phyloP scores from a whole-genome alignment of 2,797 vertebrate species.

The Bovichtus variegatus region DNA sequence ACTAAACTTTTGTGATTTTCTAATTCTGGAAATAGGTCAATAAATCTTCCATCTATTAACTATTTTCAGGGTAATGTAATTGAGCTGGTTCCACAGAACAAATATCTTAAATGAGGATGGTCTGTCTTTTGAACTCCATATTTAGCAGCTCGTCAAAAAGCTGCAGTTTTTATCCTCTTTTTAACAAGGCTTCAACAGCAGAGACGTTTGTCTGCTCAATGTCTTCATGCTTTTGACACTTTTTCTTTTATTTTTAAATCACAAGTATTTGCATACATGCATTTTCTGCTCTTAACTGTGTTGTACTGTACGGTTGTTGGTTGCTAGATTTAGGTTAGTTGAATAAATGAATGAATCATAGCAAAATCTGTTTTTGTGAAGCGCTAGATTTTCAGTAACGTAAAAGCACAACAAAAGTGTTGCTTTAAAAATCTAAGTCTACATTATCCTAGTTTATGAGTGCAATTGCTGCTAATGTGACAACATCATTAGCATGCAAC shows the following conservation, averaged over 20 bases:
- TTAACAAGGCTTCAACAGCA: neutral
- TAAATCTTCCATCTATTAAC: neutral
- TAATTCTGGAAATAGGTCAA: constrained; percentile 28
- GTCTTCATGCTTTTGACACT: neutral
- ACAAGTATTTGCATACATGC: neutral
- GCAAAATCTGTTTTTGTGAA: neutral
- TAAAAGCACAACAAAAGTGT: neutral
- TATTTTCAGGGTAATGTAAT: constrained; percentile 13
- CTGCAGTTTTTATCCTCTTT: too few species aligned
- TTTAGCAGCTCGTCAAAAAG: constrained; percentile 17
- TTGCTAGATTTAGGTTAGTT: neutral
- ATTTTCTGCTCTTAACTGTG: neutral
- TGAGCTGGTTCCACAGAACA: neutral
- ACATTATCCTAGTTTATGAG: neutral
- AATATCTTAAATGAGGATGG: constrained; percentile 19
- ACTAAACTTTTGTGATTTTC: constrained; percentile 13
- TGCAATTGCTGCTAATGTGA: constrained; percentile 1
- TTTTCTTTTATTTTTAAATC: too few species aligned
- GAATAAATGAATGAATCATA: neutral
- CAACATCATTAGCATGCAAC: constrained; percentile 8
- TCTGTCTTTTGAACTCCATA: constrained; percentile 7
- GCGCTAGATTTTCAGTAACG: neutral
- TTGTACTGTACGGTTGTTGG: neutral
- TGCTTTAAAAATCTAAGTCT: neutral
- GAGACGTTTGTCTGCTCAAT: neutral